Evolutionary conservation across 1,140 invertebrate species (phyloP).

Genomic region (Asbolus verrucosus): DNA sequence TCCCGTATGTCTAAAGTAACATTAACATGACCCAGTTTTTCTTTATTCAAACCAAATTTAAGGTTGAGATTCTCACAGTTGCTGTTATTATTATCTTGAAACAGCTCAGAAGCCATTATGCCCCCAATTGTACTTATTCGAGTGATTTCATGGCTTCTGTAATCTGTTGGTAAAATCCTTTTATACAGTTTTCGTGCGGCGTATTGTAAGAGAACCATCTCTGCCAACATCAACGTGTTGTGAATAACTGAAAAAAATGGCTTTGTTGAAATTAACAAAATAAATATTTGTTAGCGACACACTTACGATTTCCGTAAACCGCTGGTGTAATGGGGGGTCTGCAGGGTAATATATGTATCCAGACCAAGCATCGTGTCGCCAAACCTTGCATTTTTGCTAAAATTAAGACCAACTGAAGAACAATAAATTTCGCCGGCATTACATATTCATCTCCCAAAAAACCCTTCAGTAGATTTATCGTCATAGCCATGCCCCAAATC

Average conservation of each 20-base stretch:
- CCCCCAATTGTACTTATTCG: conserved; percentile 31
- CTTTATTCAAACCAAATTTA: background rate
- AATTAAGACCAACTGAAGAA: conserved; percentile 68
- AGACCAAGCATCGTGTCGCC: conserved; percentile 65
- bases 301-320: conserved; percentile 67
- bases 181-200: conserved; percentile 71
- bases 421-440: conserved; percentile 66
- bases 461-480: conserved; percentile 66
- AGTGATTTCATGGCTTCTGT: background rate
- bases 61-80: conserved; percentile 28
- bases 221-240: conserved; percentile 70
- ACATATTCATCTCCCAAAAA: conserved; percentile 64
- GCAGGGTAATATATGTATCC: conserved; percentile 67
- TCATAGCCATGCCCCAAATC: conserved; percentile 74
- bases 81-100: conserved; percentile 30
- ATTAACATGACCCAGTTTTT: conserved; percentile 31
- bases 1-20: conserved; percentile 19
- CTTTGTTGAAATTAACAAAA: background rate
- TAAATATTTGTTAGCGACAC: background rate
- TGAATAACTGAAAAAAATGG: conserved; percentile 71
- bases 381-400: conserved; percentile 70
- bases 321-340: conserved; percentile 65
- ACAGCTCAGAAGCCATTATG: conserved; percentile 15
- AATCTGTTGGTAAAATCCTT: conserved; percentile 59
- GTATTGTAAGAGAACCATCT: conserved; percentile 71